Conservation (phyloP, 2,797 vertebrate genomes). For the Megaceryle alcyon region DNA sequence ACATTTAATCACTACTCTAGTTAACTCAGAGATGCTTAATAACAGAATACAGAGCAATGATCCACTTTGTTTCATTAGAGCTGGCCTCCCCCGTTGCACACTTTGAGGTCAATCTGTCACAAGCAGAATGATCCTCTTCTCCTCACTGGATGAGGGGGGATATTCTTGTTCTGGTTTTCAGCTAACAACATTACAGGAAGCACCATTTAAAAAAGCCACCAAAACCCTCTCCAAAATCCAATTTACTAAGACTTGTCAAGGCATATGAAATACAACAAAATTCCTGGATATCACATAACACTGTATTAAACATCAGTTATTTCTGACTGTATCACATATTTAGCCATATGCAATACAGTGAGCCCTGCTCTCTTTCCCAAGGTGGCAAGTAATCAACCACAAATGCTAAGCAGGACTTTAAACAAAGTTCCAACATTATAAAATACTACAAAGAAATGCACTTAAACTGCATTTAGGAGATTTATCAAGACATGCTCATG, state of each 20-base stretch:
- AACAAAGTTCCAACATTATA: not conserved
- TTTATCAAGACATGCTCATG: conserved; percentile 14
- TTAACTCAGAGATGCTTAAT: not conserved
- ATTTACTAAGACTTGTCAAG: not conserved
- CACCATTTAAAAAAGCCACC: not conserved
- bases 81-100: not conserved
- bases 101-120: not conserved
- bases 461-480: conserved; percentile 15
- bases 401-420: not conserved
- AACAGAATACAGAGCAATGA: not conserved
- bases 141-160: not conserved
- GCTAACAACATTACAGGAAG: not conserved
- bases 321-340: not conserved
- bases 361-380: not conserved
- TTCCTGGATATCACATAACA: not conserved
- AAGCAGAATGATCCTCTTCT: not conserved
- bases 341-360: not conserved
- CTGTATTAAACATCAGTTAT: not conserved
- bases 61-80: not conserved
- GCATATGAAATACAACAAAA: not conserved
- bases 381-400: not conserved
- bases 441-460: not conserved
- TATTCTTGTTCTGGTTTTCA: not conserved
- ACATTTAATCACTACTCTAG: not conserved
- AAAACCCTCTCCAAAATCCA: not conserved